Base-by-base conservation (phyloP, 2,113 vertebrate genomes). In the Hippocampus mohnikei region DNA sequence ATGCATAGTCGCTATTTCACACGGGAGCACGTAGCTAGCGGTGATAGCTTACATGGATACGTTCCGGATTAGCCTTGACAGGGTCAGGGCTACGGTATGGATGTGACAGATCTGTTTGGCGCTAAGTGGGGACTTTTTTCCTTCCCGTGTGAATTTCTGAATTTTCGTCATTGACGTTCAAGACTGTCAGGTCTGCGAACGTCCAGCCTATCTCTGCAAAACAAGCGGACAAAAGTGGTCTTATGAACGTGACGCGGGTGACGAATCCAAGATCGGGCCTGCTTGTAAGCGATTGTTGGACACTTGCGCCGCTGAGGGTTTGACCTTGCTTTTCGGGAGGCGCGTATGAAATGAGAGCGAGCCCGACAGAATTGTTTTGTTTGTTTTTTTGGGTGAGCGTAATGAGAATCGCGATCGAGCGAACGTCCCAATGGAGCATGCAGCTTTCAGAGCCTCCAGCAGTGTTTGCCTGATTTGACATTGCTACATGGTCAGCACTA, bases 401-500 rank as follows among this genome's bases (percentile, higher is more conserved):
- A 80, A 87, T 80, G 67, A 84, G 65, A 42, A 61, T 67, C 71
- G 44, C 52, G 5, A 21, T 20, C 70, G 53, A 74, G 53, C 62
- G 23, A 15, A 21, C 11, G 53, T 78, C 78, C 64, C 29, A 73
- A n/a, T 71, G 73, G 74, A 65, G 62, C 41, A n/a, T 62, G 56
- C 56, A 61, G 75, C 75, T 71, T 71, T 65, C 25, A 66, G 58
- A 67, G 71, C 80, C 77, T 83, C 63, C 66, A 69, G 78, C 48
- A 1, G 16, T 58, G 44, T 83, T 83, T 69, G 53, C 33, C 46
- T 74, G 55, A 78, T 77, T 77, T 81, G 76, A 84, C 81, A 76
- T 71, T 71, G 69, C 71, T 55, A 27, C 66, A 61, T 76, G 79
- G 81, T 88, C 72, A 70, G 23, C 1, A 2, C 71, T 83, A 81